phyloP scores from a whole-genome alignment of 2,888 invertebrate genomes.

The Drosophila borealis region DNA sequence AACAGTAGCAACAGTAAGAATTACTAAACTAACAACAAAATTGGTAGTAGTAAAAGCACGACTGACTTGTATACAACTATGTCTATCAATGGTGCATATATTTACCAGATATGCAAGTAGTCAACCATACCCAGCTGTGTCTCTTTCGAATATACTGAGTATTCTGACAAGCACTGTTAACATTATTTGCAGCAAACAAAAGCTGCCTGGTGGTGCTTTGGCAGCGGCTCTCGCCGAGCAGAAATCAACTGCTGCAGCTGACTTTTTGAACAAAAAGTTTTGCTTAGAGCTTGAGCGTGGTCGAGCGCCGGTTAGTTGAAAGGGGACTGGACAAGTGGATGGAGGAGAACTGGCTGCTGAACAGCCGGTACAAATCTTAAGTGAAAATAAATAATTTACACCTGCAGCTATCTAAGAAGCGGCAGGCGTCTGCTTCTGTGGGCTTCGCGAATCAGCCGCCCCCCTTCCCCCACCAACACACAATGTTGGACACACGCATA shows the following conservation, averaged over 20 bases:
- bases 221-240: slow-evolving; percentile 43
- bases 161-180: slow-evolving; percentile 50
- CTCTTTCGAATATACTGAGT: slow-evolving; percentile 15
- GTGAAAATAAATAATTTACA: slow-evolving; percentile 84
- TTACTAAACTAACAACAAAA: background rate
- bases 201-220: slow-evolving; percentile 41
- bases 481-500: slow-evolving; percentile 25
- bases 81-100: background rate
- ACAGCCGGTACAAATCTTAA: slow-evolving; percentile 66
- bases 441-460: slow-evolving; percentile 14
- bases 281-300: slow-evolving; percentile 54
- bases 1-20: background rate
- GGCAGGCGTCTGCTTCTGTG: slow-evolving; percentile 32
- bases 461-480: background rate
- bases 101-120: slow-evolving; percentile 4
- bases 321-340: slow-evolving; percentile 1
- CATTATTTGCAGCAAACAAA: slow-evolving; percentile 72
- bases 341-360: background rate
- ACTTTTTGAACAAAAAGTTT: slow-evolving; percentile 72
- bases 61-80: too few relatives aligned
- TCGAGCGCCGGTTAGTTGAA: slow-evolving; percentile 21
- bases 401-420: slow-evolving; percentile 73
- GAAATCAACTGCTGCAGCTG: slow-evolving; percentile 77
- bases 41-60: background rate
- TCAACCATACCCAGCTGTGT: background rate